Conservation (phyloP, 1,140 invertebrate species). For the Papilio machaon region DNA sequence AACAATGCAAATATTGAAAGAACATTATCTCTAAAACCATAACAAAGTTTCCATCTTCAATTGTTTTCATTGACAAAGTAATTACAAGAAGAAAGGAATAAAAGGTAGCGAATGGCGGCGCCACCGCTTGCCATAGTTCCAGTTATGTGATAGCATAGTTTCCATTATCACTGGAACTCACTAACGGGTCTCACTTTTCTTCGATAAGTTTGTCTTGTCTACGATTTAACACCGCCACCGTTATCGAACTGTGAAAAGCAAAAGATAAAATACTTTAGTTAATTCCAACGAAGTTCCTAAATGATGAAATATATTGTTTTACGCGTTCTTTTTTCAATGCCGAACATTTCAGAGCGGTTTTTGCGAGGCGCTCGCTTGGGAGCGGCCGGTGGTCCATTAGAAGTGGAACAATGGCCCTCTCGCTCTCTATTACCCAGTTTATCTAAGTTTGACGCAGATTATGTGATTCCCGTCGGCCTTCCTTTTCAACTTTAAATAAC, state of each 20-base stretch:
- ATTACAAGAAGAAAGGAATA: conserved; percentile 26
- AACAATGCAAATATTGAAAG: neutral
- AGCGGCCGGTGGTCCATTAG: conserved; percentile 78
- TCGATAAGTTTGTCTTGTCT: conserved; percentile 68
- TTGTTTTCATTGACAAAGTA: conserved; percentile 30
- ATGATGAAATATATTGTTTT: conserved; percentile 71
- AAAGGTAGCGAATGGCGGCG: conserved; percentile 19
- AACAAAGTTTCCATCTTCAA: conserved; percentile 19
- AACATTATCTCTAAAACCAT: conserved; percentile 15
- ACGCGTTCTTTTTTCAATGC: conserved; percentile 68
- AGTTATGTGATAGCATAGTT: conserved; percentile 26
- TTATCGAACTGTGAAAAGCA: conserved; percentile 76
- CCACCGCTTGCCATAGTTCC: neutral
- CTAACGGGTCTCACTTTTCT: conserved; percentile 55
- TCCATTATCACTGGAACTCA: conserved; percentile 25
- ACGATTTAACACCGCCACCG: conserved; percentile 72
- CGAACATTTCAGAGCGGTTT: conserved; percentile 69
- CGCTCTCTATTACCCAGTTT: conserved; percentile 73
- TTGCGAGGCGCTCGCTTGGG: conserved; percentile 68
- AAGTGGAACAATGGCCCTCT: conserved; percentile 75
- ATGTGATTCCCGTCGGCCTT: conserved; percentile 69
- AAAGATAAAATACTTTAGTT: conserved; percentile 74
- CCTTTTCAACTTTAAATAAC: conserved; percentile 58
- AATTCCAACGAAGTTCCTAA: conserved; percentile 71
- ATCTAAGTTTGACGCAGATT: conserved; percentile 75